Evolutionary conservation across 2,797 vertebrate genomes (phyloP).

Genomic region (Lutjanus campechanus): DNA sequence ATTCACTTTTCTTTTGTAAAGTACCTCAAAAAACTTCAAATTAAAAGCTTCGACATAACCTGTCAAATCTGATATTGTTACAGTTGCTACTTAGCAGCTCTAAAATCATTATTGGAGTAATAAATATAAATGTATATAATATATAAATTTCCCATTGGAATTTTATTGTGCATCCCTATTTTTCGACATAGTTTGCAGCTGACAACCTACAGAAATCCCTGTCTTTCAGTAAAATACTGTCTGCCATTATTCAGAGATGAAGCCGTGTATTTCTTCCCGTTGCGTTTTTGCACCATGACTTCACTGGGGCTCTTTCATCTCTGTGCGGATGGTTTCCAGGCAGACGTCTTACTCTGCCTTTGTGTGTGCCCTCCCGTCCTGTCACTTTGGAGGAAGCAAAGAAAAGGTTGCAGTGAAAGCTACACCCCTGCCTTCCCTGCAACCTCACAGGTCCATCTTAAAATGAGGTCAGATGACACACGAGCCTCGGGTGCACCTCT

Average conservation of each 20-base stretch:
- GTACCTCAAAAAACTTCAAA: too few relatives aligned
- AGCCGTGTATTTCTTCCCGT: slow-evolving; percentile 31
- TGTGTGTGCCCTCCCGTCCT: slow-evolving; percentile 65
- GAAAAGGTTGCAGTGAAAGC: slow-evolving; percentile 81
- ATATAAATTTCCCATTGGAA: too few relatives aligned
- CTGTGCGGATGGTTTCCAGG: slow-evolving; percentile 74
- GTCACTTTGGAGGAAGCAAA: slow-evolving; percentile 67
- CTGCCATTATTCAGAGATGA: slow-evolving; percentile 36
- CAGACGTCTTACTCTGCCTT: slow-evolving; percentile 71
- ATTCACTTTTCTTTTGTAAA: too few relatives aligned
- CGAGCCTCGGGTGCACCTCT: slow-evolving; percentile 64
- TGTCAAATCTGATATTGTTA: too few relatives aligned
- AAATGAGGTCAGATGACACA: slow-evolving; percentile 83
- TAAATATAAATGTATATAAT: too few relatives aligned
- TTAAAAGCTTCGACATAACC: too few relatives aligned
- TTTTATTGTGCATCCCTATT: background rate
- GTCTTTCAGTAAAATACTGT: slow-evolving; percentile 15
- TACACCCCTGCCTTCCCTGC: slow-evolving; percentile 77
- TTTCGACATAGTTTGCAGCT: background rate
- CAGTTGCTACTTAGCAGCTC: too few relatives aligned
- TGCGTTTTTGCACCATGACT: slow-evolving; percentile 77
- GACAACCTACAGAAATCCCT: background rate
- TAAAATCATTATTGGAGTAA: too few relatives aligned
- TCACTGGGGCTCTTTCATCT: slow-evolving; percentile 79
- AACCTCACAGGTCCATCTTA: slow-evolving; percentile 73